phyloP scores from a whole-genome alignment of 2,888 invertebrate genomes.

The Drosophila falleni region DNA sequence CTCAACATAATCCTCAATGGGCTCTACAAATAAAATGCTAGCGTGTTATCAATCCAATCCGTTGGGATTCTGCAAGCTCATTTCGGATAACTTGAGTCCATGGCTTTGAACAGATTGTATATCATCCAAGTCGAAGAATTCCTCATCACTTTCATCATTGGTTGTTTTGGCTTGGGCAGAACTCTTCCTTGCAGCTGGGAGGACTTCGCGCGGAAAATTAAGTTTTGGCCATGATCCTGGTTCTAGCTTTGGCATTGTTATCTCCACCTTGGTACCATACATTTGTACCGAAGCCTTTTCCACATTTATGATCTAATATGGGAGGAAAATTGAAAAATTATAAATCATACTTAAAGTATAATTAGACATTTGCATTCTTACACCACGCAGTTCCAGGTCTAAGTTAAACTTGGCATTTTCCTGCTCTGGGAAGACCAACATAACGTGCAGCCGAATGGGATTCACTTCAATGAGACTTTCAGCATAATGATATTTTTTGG shows the following conservation, averaged over 20 bases:
- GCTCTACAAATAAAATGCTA: conserved; percentile 59
- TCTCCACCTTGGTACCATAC: conserved; percentile 96
- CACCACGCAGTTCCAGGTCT: conserved; percentile 93
- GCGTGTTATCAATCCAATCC: conserved; percentile 62
- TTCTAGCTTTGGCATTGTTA: conserved; percentile 94
- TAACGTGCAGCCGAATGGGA: conserved; percentile 91
- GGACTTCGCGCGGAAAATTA: conserved; percentile 87
- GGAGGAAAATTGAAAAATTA: background rate
- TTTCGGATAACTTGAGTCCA: conserved; percentile 75
- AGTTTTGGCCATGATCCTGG: conserved; percentile 93
- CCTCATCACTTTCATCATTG: conserved; percentile 87
- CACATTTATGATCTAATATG: conserved; percentile 90
- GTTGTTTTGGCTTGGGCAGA: conserved; percentile 15
- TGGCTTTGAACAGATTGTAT: conserved; percentile 86
- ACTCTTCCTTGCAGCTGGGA: conserved; percentile 58
- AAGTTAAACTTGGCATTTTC: conserved; percentile 89
- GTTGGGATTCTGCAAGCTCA: conserved; percentile 67
- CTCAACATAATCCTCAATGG: conserved; percentile 11
- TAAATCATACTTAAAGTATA: background rate
- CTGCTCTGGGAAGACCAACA: conserved; percentile 92
- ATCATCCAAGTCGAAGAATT: conserved; percentile 90
- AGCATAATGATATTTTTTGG: conserved; percentile 94
- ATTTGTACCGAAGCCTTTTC: conserved; percentile 90
- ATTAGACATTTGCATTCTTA: conserved; percentile 85
- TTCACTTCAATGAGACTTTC: conserved; percentile 92